These are phyloP conservation scores for Ambastaia sidthimunki DNA, from an alignment of 2,797 vertebrate genomes.

Conservation along the genomic window DNA sequence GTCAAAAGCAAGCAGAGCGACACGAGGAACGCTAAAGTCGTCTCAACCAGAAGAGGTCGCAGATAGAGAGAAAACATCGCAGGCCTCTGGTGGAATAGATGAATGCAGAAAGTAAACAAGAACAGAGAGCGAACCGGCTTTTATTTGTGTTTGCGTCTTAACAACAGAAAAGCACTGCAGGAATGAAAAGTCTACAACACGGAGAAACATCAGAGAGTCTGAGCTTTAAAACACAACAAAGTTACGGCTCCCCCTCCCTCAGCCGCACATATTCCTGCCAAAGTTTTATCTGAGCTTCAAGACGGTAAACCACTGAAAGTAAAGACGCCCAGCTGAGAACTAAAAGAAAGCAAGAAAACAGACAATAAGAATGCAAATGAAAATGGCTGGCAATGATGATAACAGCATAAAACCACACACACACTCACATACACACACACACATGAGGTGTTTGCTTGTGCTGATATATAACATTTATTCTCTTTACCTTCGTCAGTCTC, in stretches of 20 bases:
- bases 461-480: constrained; percentile 58
- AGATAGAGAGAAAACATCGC: constrained; percentile 21
- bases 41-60: constrained; percentile 30
- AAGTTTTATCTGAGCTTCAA: constrained; percentile 64
- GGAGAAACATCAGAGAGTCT: constrained; percentile 59
- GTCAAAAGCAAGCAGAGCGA: not conserved
- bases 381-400: constrained; percentile 67
- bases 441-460: constrained; percentile 53
- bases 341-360: constrained; percentile 45
- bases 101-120: constrained; percentile 51
- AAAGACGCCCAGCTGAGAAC: constrained; percentile 31
- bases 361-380: constrained; percentile 73
- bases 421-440: not conserved
- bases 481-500: constrained; percentile 94
- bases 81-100: constrained; percentile 35
- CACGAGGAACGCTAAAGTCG: not conserved
- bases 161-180: constrained; percentile 45
- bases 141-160: constrained; percentile 59
- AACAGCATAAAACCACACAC: constrained; percentile 57
- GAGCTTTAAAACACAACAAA: constrained; percentile 63
- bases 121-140: constrained; percentile 48
- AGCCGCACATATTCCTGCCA: constrained; percentile 4
- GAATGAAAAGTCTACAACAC: constrained; percentile 57
- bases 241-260: constrained; percentile 42
- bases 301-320: constrained; percentile 54